phyloP scores from a whole-genome alignment of 2,797 vertebrate species.

The Nannoperca obscura region DNA sequence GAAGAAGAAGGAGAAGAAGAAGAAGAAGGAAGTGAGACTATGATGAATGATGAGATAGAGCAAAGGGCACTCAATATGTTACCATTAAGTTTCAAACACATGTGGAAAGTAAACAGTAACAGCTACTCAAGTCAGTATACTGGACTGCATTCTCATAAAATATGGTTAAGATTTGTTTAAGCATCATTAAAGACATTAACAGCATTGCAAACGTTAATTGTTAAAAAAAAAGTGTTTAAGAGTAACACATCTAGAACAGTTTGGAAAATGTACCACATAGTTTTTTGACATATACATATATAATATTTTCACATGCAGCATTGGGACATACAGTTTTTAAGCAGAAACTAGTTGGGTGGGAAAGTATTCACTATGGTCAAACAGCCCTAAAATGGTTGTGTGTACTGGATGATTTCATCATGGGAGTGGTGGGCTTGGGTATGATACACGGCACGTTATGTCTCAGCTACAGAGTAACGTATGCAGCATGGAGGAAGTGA shows the following conservation, averaged over 20 bases:
- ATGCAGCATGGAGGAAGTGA: slow-evolving; percentile 55
- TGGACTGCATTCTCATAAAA: not conserved
- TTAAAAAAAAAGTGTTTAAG: no score
- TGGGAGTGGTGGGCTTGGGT: slow-evolving; percentile 61
- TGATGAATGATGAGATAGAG: slow-evolving; percentile 28
- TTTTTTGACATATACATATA: not conserved
- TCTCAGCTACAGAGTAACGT: slow-evolving; percentile 46
- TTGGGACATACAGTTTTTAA: not conserved
- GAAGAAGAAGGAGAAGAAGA: not conserved
- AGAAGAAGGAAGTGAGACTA: slow-evolving; percentile 11
- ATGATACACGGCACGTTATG: slow-evolving; percentile 17
- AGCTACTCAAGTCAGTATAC: not conserved
- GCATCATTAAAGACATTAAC: no score
- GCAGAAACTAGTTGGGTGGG: slow-evolving; percentile 11
- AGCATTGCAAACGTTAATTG: no score
- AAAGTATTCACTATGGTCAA: slow-evolving; percentile 6
- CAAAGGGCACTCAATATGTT: not conserved
- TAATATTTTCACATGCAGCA: not conserved
- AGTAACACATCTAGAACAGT: not conserved
- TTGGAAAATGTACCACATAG: not conserved
- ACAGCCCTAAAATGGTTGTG: not conserved
- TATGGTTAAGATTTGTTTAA: not conserved
- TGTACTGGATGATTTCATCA: slow-evolving; percentile 55
- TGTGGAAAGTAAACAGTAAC: slow-evolving; percentile 2
- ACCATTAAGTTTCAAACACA: slow-evolving; percentile 9